Evolutionary conservation across 2,797 vertebrate genomes (phyloP), one percentile per base, ranked within the genome.

Genomic region (Dicrostonyx torquatus): DNA sequence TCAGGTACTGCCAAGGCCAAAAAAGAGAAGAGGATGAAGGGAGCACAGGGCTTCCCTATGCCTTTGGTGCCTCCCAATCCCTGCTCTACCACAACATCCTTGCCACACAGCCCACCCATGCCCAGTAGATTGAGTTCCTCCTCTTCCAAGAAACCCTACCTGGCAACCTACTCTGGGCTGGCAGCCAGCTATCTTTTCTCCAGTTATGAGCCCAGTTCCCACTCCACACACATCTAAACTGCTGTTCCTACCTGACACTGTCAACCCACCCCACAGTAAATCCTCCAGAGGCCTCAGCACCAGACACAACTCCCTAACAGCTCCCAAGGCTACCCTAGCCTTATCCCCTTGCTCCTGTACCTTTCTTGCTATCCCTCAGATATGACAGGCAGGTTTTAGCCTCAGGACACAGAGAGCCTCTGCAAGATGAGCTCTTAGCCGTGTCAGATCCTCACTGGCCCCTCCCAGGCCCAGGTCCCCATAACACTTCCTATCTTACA

Each of bases 1-100:
- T 99, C 98, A 99, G 97, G 95, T 99, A 99, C 99, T 99, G 95
- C 29, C 88, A 55, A 90, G 76, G 55, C 10, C 0, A 0, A 34
- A 45, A 18, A 22, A 1, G 40, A 26, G 45, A 95, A 18, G 64
- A 62, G 14, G 92, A 17, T 91, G 40, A 92, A 70, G 13, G 73
- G 13, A 55, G 26, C 50, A 82, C 9, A 8, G 31, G 5, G 14
- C 37, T 37, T 17, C 34, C 50, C 68, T 3, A 14, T 4, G 31
- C 62, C 62, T 37, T 68, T 31, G 15, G 37, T 73, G 68, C 68
- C 73, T 84, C 34, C 53, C 12, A 40, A 70, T 7, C 55, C 24
- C 43, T 12, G 40, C 22, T 55, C 70, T 37, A 66, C 70, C 15
- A 68, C 14, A 83, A 88, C 7, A 78, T 50, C 48, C 90, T 91